Percentiles rank a stretch among this genome's conserved stretches.
Evolutionary conservation across 2,888 invertebrate genomes (phyloP).

Genomic region (Hybos culiciformis): DNA sequence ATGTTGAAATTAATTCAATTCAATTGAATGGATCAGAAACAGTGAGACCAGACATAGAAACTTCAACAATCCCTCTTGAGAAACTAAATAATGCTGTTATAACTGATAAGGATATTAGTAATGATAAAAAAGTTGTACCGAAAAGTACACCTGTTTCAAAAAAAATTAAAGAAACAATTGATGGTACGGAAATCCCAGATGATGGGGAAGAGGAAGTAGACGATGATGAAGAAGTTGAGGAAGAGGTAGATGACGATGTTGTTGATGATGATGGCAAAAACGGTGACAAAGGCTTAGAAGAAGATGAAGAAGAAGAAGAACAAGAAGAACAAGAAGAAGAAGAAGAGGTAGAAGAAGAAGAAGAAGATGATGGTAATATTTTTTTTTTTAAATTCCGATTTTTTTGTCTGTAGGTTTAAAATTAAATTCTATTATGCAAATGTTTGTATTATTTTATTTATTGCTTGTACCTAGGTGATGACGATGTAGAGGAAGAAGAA

Average conservation of each 20-base stretch:
- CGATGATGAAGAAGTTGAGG: slow-evolving; percentile 21
- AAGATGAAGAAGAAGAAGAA: slow-evolving; percentile 5
- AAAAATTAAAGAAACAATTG: slow-evolving; percentile 39
- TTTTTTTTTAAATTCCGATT: not conserved
- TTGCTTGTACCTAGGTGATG: not conserved
- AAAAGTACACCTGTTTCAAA: slow-evolving; percentile 17
- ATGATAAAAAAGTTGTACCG: slow-evolving; percentile 28
- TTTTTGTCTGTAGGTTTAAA: not conserved
- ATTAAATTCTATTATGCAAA: not conserved
- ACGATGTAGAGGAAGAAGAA: not conserved
- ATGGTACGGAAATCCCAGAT: slow-evolving; percentile 47
- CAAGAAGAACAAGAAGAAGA: not conserved
- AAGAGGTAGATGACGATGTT: slow-evolving; percentile 16
- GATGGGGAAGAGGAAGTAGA: slow-evolving; percentile 18
- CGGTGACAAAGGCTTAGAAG: slow-evolving; percentile 11
- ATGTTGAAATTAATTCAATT: not conserved
- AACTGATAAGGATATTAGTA: slow-evolving; percentile 15
- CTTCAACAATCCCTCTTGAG: slow-evolving; percentile 17
- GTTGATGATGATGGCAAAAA: slow-evolving; percentile 17
- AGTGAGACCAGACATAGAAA: slow-evolving; percentile 1
- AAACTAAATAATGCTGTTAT: slow-evolving; percentile 9
- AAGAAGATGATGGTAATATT: not conserved
- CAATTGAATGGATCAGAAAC: slow-evolving; percentile 11
- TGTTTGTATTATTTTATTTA: not conserved
- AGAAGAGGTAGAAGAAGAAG: not conserved